phyloP scores from a whole-genome alignment of 2,113 vertebrate genomes.

The Micronisus gabar region DNA sequence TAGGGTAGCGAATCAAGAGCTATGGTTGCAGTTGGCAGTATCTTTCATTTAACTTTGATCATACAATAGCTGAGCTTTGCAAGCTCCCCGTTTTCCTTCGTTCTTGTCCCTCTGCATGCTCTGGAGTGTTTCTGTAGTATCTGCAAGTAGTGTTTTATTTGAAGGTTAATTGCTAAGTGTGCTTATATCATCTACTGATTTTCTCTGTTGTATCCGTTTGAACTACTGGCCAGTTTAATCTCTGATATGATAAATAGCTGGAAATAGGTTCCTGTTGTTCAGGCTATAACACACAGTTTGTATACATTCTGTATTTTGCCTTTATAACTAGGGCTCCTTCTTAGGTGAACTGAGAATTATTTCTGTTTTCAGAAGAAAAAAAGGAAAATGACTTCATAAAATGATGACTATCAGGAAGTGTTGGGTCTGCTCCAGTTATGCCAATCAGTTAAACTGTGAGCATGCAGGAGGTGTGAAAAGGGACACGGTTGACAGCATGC shows the following conservation, averaged over 20 bases:
- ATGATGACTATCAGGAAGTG: neutral
- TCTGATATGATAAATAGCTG: neutral
- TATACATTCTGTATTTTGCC: neutral
- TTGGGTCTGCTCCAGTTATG: slow-evolving; percentile 28
- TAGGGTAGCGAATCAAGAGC: neutral
- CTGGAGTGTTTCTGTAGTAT: neutral
- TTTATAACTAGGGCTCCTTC: neutral
- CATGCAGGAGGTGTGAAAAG: neutral
- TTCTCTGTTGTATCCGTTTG: neutral
- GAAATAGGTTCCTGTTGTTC: neutral
- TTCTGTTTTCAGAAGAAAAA: neutral
- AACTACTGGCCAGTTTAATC: neutral
- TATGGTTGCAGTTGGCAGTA: neutral
- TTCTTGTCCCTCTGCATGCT: neutral
- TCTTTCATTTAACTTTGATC: neutral
- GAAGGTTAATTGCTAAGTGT: neutral
- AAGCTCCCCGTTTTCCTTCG: neutral
- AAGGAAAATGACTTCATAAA: neutral
- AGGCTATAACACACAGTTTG: neutral
- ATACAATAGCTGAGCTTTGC: neutral
- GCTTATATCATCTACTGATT: neutral
- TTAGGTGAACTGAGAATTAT: neutral
- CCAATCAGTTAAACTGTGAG: neutral
- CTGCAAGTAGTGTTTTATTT: accelerated
- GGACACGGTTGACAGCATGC: neutral